These are phyloP conservation scores for Heliconius ismenius DNA, from an alignment of 2,888 invertebrate species.

Conservation along the genomic window DNA sequence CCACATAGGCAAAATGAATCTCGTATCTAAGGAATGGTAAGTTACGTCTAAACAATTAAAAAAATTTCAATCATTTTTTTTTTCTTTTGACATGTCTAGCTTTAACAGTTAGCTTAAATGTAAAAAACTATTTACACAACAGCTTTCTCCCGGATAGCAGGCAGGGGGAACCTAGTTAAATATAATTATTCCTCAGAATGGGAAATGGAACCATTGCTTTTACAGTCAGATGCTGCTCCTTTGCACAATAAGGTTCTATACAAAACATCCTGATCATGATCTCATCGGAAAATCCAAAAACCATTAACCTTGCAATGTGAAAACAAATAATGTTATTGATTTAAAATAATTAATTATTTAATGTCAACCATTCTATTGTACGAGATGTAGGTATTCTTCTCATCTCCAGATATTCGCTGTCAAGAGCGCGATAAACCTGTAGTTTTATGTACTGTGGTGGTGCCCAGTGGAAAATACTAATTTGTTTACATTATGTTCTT, in stretches of 20 bases:
- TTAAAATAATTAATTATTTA: conserved; percentile 5
- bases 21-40: too few species aligned
- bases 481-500: conserved; percentile 27
- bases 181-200: too few species aligned
- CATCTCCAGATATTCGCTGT: conserved; percentile 43
- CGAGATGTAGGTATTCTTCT: neutral
- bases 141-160: neutral
- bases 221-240: too few species aligned
- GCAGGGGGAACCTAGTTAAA: neutral
- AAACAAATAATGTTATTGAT: neutral
- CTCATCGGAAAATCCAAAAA: conserved; percentile 13
- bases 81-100: neutral
- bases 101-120: too few species aligned
- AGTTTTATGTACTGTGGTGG: conserved; percentile 65
- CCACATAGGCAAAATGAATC: too few species aligned
- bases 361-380: conserved; percentile 8
- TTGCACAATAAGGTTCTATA: too few species aligned
- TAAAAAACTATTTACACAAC: too few species aligned
- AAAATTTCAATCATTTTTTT: neutral
- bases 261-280: neutral
- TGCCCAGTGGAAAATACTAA: conserved; percentile 51
- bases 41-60: neutral
- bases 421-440: conserved; percentile 54
- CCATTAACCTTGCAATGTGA: neutral
- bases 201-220: too few species aligned